Conservation (phyloP, 2,797 vertebrate species). For the Threskiornis aethiopicus region DNA sequence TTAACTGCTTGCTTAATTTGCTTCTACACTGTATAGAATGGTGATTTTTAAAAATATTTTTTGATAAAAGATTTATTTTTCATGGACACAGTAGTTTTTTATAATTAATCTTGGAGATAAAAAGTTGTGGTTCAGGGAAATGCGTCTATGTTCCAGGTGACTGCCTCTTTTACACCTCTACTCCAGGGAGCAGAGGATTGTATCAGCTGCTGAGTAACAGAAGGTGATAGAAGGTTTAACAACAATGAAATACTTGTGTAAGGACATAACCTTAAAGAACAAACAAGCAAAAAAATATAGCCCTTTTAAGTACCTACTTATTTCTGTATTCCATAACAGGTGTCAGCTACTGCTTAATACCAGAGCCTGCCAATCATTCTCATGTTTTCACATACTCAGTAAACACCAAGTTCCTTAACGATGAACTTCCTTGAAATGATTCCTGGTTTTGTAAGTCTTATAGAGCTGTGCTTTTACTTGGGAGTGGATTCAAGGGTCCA, state of each 20-base stretch:
- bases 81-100: neutral
- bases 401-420: neutral
- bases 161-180: neutral
- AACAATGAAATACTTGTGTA: neutral
- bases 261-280: neutral
- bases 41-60: neutral
- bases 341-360: neutral
- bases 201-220: neutral
- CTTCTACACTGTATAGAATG: neutral
- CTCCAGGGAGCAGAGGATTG: neutral
- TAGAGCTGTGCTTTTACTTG: neutral
- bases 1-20: neutral
- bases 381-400: neutral
- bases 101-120: neutral
- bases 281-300: neutral
- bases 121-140: neutral
- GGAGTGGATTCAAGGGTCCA: neutral
- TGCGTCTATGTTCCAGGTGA: neutral
- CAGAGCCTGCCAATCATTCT: neutral
- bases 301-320: neutral
- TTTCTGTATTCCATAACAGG: neutral
- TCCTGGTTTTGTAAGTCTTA: neutral
- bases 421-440: neutral
- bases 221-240: constrained; percentile 1
- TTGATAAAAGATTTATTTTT: neutral